Conservation (phyloP, 2,797 vertebrate species). For the Sebastes oblongus region DNA sequence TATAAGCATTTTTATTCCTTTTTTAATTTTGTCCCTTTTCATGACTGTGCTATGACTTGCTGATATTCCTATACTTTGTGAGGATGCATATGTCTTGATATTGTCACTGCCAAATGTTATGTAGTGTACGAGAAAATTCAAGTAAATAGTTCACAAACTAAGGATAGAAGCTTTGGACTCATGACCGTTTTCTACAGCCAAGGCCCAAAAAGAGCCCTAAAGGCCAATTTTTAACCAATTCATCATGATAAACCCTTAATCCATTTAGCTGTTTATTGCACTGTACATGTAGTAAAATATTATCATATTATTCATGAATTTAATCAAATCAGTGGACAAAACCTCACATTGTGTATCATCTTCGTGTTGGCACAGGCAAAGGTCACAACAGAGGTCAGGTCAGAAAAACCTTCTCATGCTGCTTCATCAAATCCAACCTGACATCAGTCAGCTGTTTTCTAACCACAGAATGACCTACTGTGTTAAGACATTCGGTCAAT, state of each 20-base stretch:
- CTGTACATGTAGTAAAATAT: not conserved
- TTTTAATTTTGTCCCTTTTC: not conserved
- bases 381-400: not conserved
- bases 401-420: not conserved
- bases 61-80: too few species aligned
- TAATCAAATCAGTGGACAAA: not conserved
- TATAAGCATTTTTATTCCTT: too few species aligned
- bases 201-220: not conserved
- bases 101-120: too few species aligned
- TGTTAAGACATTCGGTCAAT: slow-evolving; percentile 55
- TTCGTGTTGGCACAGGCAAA: not conserved
- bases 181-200: not conserved
- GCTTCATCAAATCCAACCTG: slow-evolving; percentile 1
- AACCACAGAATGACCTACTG: slow-evolving; percentile 26
- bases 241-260: not conserved
- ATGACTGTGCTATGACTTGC: not conserved
- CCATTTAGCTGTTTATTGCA: not conserved
- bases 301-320: not conserved
- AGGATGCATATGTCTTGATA: too few species aligned
- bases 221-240: not conserved
- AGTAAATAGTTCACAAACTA: too few species aligned
- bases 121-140: too few species aligned
- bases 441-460: slow-evolving; percentile 7
- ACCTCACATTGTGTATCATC: not conserved
- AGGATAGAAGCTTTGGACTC: not conserved